Base-by-base conservation (phyloP, 2,797 vertebrate species). In the Myotis findleyi region DNA sequence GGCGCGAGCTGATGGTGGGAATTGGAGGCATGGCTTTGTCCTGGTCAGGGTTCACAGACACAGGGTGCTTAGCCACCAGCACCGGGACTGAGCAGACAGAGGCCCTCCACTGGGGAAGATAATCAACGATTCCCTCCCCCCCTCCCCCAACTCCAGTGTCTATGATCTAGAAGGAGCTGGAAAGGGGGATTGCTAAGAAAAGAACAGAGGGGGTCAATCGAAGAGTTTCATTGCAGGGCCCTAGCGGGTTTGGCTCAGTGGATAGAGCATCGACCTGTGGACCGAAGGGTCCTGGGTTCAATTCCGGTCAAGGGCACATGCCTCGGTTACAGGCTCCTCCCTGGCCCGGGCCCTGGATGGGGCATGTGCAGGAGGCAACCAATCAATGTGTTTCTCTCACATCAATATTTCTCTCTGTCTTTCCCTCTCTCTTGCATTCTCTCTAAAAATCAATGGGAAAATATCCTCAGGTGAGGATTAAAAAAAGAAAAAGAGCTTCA, bases 81-180 rank as follows among this genome's bases (percentile, higher is more conserved):
- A 1, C 44, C 18, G 16, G 18, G 18, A 53, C 6, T 12, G n/a
- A 76, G n/a, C 47, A 77, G 17, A 95, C 9, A 95, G 2, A 59
- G 44, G 38, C 8, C 14, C 6, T 47, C 0, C 5, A 3, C 6
- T 53, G 0, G 6, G 55, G n/a, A 66, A 68, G 8, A 16, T n/a
- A 5, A 20, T 23, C 25, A 30, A 20, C 62, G 23, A 49, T 49
- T 33, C 10, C 55, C 23, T 10, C 23, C 55, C 23, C 4, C 11
- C 2, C 2, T 6, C 62, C 55, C 55, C n/a, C 44, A 5, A 62
- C 23, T 23, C 23, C 10, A 33, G 36, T 5, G 6, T 17, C 33
- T 7, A 68, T 23, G 7, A 33, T 33, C 66, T 1, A 11, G 33
- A 7, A 71, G 6, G 13, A 33, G 23, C 18, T 5, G 1, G 59